phyloP scores from a whole-genome alignment of 2,797 vertebrate species.

The Halcyon leucocephala region DNA sequence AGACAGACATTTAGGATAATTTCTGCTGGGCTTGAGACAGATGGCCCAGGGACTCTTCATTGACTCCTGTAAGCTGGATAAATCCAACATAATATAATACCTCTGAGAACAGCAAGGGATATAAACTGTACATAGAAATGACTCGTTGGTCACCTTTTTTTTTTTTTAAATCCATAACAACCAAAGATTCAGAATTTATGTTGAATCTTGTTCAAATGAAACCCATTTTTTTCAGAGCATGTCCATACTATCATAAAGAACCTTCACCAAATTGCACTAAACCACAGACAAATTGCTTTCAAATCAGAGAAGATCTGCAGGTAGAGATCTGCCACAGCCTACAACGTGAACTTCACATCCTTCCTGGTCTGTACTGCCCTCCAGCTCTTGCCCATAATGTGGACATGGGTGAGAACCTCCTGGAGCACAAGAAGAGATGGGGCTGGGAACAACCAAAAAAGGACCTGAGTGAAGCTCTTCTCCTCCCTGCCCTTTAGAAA shows the following conservation, averaged over 20 bases:
- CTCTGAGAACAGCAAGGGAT: neutral
- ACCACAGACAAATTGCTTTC: neutral
- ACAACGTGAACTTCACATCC: neutral
- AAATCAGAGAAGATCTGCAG: neutral
- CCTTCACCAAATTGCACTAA: neutral
- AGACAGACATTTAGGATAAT: neutral
- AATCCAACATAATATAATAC: neutral
- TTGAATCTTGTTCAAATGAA: neutral
- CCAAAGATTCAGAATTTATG: neutral
- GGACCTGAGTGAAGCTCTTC: neutral
- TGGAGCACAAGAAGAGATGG: neutral
- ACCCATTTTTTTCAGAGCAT: neutral
- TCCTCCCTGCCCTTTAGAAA: neutral
- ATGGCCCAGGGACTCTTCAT: neutral
- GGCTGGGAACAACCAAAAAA: neutral
- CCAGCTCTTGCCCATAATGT: neutral
- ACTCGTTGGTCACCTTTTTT: neutral
- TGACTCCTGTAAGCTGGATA: neutral
- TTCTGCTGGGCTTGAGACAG: neutral
- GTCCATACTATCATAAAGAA: neutral
- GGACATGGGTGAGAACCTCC: fast-evolving
- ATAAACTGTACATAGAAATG: neutral
- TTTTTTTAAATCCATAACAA: neutral
- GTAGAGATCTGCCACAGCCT: neutral
- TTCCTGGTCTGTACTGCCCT: neutral